Evolutionary conservation across 2,888 invertebrate genomes (phyloP).

Genomic region (Hymenopus coronatus): DNA sequence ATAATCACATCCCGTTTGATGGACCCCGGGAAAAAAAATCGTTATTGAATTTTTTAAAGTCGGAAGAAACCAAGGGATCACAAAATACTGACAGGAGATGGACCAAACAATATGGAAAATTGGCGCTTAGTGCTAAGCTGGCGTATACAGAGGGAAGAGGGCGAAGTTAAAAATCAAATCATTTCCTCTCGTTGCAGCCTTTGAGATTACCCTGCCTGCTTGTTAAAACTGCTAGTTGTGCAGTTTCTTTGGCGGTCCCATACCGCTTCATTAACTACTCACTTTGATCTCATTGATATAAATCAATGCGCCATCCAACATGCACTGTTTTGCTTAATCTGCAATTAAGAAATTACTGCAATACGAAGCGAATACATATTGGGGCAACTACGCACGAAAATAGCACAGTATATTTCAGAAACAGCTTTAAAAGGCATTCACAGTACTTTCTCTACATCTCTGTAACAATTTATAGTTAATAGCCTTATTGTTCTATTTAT

Average conservation of each 20-base stretch:
- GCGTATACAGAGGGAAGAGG: neutral
- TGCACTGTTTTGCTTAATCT: neutral
- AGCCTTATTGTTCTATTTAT: too few species aligned
- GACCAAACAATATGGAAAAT: slow-evolving; percentile 16
- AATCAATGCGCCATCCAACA: neutral
- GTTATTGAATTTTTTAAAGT: slow-evolving; percentile 29
- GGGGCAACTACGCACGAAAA: too few species aligned
- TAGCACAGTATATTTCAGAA: too few species aligned
- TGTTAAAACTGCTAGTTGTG: neutral
- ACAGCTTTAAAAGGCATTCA: too few species aligned
- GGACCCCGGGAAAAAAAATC: slow-evolving; percentile 10
- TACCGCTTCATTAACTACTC: neutral
- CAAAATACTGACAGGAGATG: neutral
- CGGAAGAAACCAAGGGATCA: slow-evolving; percentile 11
- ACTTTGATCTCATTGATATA: neutral
- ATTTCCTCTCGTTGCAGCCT: neutral
- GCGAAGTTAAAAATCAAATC: slow-evolving; percentile 6
- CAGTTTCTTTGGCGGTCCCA: neutral
- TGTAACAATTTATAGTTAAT: too few species aligned
- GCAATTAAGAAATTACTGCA: neutral
- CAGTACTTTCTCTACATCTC: too few species aligned
- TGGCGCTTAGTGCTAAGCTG: slow-evolving; percentile 5
- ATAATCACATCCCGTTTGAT: slow-evolving; percentile 22
- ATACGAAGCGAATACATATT: neutral
- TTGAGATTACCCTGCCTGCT: neutral